Base-by-base conservation (phyloP, 2,797 vertebrate species). In the Coracias cyanogaster region DNA sequence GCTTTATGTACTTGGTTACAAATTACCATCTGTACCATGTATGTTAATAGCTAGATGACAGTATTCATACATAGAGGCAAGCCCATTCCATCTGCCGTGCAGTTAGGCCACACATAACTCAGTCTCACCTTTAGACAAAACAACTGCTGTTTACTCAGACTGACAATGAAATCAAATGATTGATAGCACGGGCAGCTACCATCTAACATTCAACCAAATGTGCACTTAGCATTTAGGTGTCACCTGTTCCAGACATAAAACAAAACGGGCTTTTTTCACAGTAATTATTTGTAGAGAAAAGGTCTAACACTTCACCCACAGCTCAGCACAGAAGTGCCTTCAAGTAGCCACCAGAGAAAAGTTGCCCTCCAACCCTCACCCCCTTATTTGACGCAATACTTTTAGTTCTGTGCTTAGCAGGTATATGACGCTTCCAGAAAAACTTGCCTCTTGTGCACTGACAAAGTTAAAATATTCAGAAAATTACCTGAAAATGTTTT, bases 101-200 rank as follows among this genome's bases (percentile, higher is more conserved):
- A 98, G 98, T 94, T 93, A 97, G 97, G 96, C 98, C 98, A 97
- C 98, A 86, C 98, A 98, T 98, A 98, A 98, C 98, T 98, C 98
- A 98, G 98, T 97, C 98, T 98, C 98, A 98, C 98, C 98, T 98
- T 98, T 90, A 97, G 96, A 94, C 97, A 96, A 94, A 98, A 98
- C 98, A 98, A 98, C 98, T 98, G 98, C 98, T 98, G 98, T 98
- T 98, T 98, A 97, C 98, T 98, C 98, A 98, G 98, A 97, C 98
- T 98, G 97, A 98, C 98, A 98, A 98, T 98, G 98, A 97, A 97
- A 97, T 87, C 69, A 90, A 96, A 90, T 98, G 98, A 98, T 98
- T 97, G 97, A 98, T 98, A 97, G 95, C 98, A 98, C 82, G 41
- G 96, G 97, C 96, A 97, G 97, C 86, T 70, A 70, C 86, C 71